phyloP scores from a whole-genome alignment of 2,888 invertebrate genomes.

The Agriopis aurantiaria region DNA sequence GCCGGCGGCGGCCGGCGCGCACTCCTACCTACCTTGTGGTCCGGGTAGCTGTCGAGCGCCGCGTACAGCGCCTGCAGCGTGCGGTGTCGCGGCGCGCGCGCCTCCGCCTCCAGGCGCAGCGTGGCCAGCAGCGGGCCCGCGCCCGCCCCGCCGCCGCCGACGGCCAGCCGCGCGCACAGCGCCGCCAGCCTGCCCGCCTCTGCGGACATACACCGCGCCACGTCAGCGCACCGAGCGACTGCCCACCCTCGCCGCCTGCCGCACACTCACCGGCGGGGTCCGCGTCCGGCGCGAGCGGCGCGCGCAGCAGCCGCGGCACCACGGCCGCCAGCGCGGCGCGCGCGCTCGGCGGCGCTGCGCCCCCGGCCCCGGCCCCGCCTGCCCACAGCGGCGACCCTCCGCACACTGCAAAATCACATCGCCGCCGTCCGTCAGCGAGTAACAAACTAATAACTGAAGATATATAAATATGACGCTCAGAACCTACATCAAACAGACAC shows the following conservation, averaged over 20 bases:
- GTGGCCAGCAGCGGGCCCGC: slow-evolving; percentile 49
- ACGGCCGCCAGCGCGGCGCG: slow-evolving; percentile 49
- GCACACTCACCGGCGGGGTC: slow-evolving; percentile 28
- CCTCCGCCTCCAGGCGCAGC: slow-evolving; percentile 47
- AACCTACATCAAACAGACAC: too few species aligned
- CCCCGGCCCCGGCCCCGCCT: slow-evolving; percentile 41
- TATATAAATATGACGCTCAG: too few species aligned
- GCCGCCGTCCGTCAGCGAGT: neutral
- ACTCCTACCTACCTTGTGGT: slow-evolving; percentile 54
- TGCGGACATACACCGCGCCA: slow-evolving; percentile 30
- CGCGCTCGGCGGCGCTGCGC: slow-evolving; percentile 36
- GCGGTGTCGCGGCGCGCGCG: slow-evolving; percentile 45
- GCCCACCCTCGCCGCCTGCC: slow-evolving; percentile 15
- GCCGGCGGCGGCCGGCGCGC: slow-evolving; percentile 35
- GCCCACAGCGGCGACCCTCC: slow-evolving; percentile 37
- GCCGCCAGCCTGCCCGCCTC: slow-evolving; percentile 38
- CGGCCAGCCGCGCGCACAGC: slow-evolving; percentile 31
- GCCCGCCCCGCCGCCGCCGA: slow-evolving; percentile 20
- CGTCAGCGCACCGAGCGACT: slow-evolving; percentile 23
- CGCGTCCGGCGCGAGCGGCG: slow-evolving; percentile 43
- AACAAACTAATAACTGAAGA: too few species aligned
- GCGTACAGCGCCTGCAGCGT: slow-evolving; percentile 57
- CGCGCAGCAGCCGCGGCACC: slow-evolving; percentile 56
- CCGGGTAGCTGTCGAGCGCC: slow-evolving; percentile 83
- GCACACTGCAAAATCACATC: slow-evolving; percentile 25